Evolutionary conservation across 2,797 vertebrate species (phyloP).

Genomic region (Miichthys miiuy): DNA sequence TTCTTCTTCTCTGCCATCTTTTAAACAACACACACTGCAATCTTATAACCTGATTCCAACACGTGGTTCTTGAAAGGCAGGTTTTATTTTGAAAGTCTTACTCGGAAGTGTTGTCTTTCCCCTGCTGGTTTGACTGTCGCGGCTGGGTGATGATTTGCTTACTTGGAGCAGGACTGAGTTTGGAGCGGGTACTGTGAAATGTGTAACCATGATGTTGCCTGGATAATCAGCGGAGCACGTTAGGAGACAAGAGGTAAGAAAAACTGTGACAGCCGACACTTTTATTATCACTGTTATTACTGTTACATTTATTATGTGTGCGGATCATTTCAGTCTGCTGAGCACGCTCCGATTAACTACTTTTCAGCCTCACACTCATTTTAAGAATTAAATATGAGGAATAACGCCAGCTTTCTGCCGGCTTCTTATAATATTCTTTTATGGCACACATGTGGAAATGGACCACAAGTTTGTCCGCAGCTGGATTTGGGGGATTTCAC

Average conservation of each 20-base stretch:
- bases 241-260: constrained; percentile 81
- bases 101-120: constrained; percentile 22
- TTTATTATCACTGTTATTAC: neutral
- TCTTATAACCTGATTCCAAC: neutral
- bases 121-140: constrained; percentile 42
- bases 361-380: constrained; percentile 50
- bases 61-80: neutral
- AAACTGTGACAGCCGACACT: constrained; percentile 41
- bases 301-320: rapidly evolving
- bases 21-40: neutral
- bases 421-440: neutral
- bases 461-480: constrained; percentile 55
- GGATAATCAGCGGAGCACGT: constrained; percentile 82
- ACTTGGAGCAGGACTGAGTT: constrained; percentile 88
- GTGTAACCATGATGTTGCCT: constrained; percentile 87
- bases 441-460: constrained; percentile 32
- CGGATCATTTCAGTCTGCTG: neutral
- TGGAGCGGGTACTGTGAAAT: constrained; percentile 95
- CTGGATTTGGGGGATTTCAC: constrained; percentile 29
- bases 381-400: neutral
- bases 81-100: constrained; percentile 67
- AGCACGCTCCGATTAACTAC: constrained; percentile 56
- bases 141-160: constrained; percentile 90
- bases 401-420: constrained; percentile 11
- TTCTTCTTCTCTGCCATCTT: neutral